Evolutionary conservation across 2,797 vertebrate genomes (phyloP).

Genomic region (Podargus strigoides): DNA sequence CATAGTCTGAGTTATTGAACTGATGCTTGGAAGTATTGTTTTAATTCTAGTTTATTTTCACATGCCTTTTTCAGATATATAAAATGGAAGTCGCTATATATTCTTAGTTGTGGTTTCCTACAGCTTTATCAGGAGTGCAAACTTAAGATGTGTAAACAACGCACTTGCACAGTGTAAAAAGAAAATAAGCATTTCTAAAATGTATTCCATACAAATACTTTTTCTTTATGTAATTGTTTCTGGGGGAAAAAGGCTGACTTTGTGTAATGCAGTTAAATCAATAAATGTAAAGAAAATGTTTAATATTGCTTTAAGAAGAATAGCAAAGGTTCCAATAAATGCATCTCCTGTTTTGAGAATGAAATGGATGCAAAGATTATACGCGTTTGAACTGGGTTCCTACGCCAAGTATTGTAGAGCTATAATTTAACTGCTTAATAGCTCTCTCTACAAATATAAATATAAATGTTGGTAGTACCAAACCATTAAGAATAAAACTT

Average conservation of each 20-base stretch:
- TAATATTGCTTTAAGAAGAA: constrained; percentile 16
- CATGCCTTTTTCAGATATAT: not conserved
- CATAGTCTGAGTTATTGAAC: not conserved
- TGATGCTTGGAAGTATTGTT: not conserved
- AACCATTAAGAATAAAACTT: constrained; percentile 85
- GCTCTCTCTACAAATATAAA: constrained; percentile 78
- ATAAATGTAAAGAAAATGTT: not conserved
- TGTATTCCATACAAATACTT: not conserved
- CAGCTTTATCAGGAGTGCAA: not conserved
- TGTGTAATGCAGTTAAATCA: not conserved
- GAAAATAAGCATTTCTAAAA: not conserved
- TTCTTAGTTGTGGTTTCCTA: not conserved
- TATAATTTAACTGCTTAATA: constrained; percentile 80
- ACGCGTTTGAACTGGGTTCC: constrained; percentile 46
- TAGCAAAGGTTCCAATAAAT: constrained; percentile 2
- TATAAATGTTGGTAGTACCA: constrained; percentile 84
- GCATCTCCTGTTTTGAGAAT: constrained; percentile 31
- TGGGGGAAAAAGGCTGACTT: constrained; percentile 10
- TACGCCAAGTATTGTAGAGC: constrained; percentile 73
- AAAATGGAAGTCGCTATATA: not conserved
- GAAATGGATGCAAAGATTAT: constrained; percentile 33
- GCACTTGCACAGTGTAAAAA: not conserved
- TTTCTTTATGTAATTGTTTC: not conserved
- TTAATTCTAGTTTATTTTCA: not conserved
- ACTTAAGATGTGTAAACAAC: not conserved